These are phyloP conservation scores for Adela reaumurella DNA, from an alignment of 2,888 invertebrate species.

Conservation along the genomic window DNA sequence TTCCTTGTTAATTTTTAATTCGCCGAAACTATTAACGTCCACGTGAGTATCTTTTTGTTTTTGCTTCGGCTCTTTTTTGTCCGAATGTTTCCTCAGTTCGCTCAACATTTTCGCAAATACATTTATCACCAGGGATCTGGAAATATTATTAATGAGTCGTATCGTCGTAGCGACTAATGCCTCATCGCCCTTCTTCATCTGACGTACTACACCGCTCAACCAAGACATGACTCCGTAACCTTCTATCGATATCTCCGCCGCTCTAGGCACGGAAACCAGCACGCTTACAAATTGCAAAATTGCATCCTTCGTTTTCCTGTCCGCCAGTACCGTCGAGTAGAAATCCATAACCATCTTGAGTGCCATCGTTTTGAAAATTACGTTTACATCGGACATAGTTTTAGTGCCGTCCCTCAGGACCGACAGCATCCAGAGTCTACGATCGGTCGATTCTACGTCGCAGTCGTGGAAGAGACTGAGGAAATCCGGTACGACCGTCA, in stretches of 20 bases:
- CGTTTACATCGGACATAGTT: constrained; percentile 68
- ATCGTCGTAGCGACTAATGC: constrained; percentile 22
- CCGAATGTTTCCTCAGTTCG: constrained; percentile 7
- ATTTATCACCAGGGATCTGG: constrained; percentile 27
- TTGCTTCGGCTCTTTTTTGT: too few relatives aligned
- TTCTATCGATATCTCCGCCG: constrained; percentile 62
- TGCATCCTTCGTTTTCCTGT: constrained; percentile 57
- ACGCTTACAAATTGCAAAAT: constrained; percentile 64
- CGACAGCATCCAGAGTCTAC: constrained; percentile 75
- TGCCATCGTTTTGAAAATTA: constrained; percentile 69
- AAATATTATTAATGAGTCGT: constrained; percentile 23
- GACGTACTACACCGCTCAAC: constrained; percentile 44
- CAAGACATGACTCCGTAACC: constrained; percentile 70
- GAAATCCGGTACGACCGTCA: constrained; percentile 83
- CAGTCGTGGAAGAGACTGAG: constrained; percentile 79
- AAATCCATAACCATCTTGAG: constrained; percentile 75
- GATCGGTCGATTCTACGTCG: constrained; percentile 63
- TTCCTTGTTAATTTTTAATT: constrained; percentile 34
- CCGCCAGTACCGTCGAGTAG: constrained; percentile 62
- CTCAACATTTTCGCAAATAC: constrained; percentile 24
- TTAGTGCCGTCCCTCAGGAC: constrained; percentile 74
- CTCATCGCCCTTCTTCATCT: constrained; percentile 25
- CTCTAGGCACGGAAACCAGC: constrained; percentile 61
- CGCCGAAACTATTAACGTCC: constrained; percentile 17
- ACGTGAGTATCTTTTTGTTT: background rate